Evolutionary conservation across 35 echinoderm and acorn worm species (phyloP).

Genomic region (Diadema setosum): DNA sequence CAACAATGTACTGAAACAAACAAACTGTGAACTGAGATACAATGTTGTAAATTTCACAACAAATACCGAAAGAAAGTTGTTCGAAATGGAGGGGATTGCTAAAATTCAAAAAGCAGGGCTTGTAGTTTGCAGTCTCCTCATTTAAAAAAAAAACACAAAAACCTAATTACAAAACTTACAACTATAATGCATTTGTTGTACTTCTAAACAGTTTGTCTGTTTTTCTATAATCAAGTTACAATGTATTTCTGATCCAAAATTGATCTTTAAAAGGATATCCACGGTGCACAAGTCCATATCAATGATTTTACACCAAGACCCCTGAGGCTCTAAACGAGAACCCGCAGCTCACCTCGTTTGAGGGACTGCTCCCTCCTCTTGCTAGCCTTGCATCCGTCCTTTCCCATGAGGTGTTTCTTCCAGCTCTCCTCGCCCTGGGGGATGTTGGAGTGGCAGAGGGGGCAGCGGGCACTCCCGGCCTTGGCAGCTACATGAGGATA

Average conservation of each 20-base stretch:
- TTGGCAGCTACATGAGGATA: slow-evolving; percentile 63
- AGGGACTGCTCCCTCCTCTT: slow-evolving; percentile 46
- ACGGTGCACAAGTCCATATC: not conserved
- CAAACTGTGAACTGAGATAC: too few relatives aligned
- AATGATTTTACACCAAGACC: not conserved
- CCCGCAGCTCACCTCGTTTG: slow-evolving; percentile 51
- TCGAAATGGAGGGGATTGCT: too few relatives aligned
- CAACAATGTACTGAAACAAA: too few relatives aligned
- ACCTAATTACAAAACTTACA: too few relatives aligned
- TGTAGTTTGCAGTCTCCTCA: too few relatives aligned
- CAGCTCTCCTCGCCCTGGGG: slow-evolving; percentile 72
- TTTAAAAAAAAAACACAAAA: too few relatives aligned
- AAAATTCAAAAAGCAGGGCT: too few relatives aligned
- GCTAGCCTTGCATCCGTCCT: slow-evolving; percentile 72
- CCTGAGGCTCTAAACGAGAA: not conserved
- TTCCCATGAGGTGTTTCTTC: slow-evolving; percentile 84
- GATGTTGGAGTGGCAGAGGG: slow-evolving; percentile 72
- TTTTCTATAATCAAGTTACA: not conserved
- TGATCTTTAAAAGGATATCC: too few relatives aligned
- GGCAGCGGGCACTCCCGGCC: slow-evolving; percentile 62
- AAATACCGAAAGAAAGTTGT: too few relatives aligned
- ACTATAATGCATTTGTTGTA: too few relatives aligned
- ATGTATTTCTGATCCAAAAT: too few relatives aligned
- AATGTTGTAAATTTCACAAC: too few relatives aligned
- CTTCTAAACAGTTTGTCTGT: not conserved